A percentile compares a stretch with the other conserved stretches of the same genome.
phyloP scores from a whole-genome alignment of 2,888 invertebrate species.

The Trichogramma dendrolimi region DNA sequence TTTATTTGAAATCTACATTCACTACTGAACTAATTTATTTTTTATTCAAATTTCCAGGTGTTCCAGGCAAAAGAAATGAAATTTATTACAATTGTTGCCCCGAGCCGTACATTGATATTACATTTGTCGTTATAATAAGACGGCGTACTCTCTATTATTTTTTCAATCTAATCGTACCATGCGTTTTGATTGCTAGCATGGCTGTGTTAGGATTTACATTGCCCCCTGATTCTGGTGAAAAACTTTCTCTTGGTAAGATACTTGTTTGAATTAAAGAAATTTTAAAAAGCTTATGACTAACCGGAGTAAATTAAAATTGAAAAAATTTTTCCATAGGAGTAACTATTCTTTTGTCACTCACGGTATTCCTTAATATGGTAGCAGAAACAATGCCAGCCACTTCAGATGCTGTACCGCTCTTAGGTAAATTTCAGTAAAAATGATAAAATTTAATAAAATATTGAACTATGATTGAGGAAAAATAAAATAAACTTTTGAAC shows the following conservation, averaged over 20 bases:
- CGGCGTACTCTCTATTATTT: conserved; percentile 97
- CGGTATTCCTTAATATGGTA: conserved; percentile 97
- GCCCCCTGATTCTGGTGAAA: conserved; percentile 99
- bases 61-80: conserved; percentile 88
- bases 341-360: conserved; percentile 93
- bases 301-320: background rate
- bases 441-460: background rate
- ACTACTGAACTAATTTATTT: too few species aligned
- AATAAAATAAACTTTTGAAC: background rate
- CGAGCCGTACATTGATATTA: conserved; percentile 95
- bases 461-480: background rate
- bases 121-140: conserved; percentile 92
- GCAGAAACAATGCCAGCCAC: conserved; percentile 98
- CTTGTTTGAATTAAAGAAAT: background rate
- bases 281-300: background rate
- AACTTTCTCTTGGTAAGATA: conserved; percentile 83
- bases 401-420: conserved; percentile 84
- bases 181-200: conserved; percentile 98
- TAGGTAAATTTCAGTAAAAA: conserved; percentile 57
- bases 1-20: too few species aligned
- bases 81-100: conserved; percentile 97
- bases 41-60: conserved; percentile 59
- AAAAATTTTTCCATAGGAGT: conserved; percentile 65
- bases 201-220: conserved; percentile 96
- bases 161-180: conserved; percentile 99